These are phyloP conservation scores for Lutraria lutraria DNA, from an alignment of 2,888 invertebrate genomes.

Conservation along the genomic window DNA sequence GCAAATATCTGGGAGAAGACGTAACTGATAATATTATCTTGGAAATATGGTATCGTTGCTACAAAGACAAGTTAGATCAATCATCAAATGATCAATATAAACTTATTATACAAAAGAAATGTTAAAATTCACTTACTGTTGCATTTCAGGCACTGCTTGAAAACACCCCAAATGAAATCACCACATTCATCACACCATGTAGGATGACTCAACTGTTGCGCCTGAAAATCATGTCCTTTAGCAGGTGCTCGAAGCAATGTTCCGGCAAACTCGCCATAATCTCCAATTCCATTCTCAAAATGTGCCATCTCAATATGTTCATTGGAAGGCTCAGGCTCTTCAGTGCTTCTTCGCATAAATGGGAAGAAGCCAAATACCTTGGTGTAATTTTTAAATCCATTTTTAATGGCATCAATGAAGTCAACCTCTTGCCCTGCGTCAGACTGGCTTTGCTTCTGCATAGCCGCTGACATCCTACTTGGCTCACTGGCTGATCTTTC, in stretches of 20 bases:
- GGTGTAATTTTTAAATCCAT: conserved; percentile 63
- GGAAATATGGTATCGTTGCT: no score
- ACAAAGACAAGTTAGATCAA: no score
- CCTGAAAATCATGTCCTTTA: conserved; percentile 80
- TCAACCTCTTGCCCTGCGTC: conserved; percentile 59
- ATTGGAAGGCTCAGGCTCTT: conserved; percentile 54
- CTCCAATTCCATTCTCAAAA: conserved; percentile 71
- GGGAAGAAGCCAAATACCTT: conserved; percentile 68
- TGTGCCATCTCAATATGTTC: conserved; percentile 83
- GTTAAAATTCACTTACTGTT: conserved; percentile 85
- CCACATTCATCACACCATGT: conserved; percentile 88
- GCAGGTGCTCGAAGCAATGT: conserved; percentile 66
- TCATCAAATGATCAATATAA: no score
- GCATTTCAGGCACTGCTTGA: conserved; percentile 87
- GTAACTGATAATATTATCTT: no score
- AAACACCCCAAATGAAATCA: conserved; percentile 88
- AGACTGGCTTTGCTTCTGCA: conserved; percentile 38
- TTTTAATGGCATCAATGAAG: conserved; percentile 78
- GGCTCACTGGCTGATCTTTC: conserved; percentile 64
- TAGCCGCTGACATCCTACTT: conserved; percentile 36
- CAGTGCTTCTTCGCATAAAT: conserved; percentile 62
- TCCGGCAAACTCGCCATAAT: conserved; percentile 55
- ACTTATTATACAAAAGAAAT: no score
- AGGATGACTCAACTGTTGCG: conserved; percentile 83
- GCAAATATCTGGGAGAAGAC: no score